phyloP scores from a whole-genome alignment of 2,888 invertebrate species.

The Amphipoea oculea region DNA sequence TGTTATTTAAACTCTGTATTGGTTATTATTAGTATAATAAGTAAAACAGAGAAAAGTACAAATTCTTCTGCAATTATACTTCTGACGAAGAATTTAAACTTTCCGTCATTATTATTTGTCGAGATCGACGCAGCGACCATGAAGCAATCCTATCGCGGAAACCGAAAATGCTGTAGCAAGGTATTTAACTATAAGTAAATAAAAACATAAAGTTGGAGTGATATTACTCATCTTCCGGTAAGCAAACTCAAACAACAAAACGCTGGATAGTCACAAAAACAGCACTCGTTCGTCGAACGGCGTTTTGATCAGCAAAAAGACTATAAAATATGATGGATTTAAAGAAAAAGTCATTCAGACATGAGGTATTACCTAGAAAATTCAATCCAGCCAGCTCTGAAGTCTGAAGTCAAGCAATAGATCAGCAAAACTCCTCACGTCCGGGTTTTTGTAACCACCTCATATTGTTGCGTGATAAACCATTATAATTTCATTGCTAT shows the following conservation, averaged over 20 bases:
- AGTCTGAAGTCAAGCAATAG: slow-evolving; percentile 42
- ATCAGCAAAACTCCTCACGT: slow-evolving; percentile 48
- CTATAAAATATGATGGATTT: not conserved
- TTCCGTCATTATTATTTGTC: slow-evolving; percentile 14
- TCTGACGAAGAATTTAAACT: slow-evolving; percentile 14
- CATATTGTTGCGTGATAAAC: slow-evolving; percentile 54
- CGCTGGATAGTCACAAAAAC: slow-evolving; percentile 19
- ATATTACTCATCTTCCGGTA: slow-evolving; percentile 14
- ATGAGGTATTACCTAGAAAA: slow-evolving; percentile 42
- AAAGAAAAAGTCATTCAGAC: slow-evolving; percentile 28
- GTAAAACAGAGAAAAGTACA: too few species aligned
- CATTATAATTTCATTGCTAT: slow-evolving; percentile 52
- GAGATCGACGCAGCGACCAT: slow-evolving; percentile 9
- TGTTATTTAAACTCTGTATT: not conserved
- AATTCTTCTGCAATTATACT: not conserved
- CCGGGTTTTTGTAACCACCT: slow-evolving; percentile 55
- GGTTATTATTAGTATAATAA: not conserved
- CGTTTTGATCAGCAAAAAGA: slow-evolving; percentile 27
- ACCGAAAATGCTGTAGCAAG: slow-evolving; percentile 11
- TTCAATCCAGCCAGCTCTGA: slow-evolving; percentile 36
- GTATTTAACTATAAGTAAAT: not conserved
- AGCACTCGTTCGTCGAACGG: not conserved
- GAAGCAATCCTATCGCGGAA: not conserved
- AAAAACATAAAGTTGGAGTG: slow-evolving; percentile 12
- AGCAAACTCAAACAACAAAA: slow-evolving; percentile 13